Evolutionary conservation across 2,797 vertebrate species (phyloP), one percentile per base, ranked within the genome.

Genomic region (Aeoliscus strigatus): DNA sequence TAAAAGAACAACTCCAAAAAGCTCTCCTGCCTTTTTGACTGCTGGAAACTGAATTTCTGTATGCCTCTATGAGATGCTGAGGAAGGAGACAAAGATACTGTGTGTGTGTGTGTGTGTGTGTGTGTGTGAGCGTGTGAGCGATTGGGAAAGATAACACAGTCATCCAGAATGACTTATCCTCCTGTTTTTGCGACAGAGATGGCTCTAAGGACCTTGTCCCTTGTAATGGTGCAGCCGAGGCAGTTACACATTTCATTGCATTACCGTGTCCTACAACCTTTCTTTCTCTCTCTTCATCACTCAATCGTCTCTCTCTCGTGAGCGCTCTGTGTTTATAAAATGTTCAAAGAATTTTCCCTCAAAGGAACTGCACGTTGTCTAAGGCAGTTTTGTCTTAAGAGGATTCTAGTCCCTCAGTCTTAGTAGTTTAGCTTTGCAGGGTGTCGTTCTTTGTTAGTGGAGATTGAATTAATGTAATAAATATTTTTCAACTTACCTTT

Each of bases 11-110:
- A n/a, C n/a, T n/a, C n/a, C n/a, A n/a, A n/a, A n/a, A n/a, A n/a
- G n/a, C n/a, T n/a, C n/a, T n/a, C n/a, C n/a, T n/a, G n/a, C n/a
- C n/a, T n/a, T n/a, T n/a, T n/a, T n/a, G n/a, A n/a, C n/a, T n/a
- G n/a, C n/a, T n/a, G n/a, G n/a, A n/a, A n/a, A n/a, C n/a, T 85
- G 50, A 79, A 78, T 82, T 81, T 85, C 75, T 76, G 64, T 17
- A 24, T 32, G 43, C 49, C 29, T 48, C 66, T 52, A 45, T 29
- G 31, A 62, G 70, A 70, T 56, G 58, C 57, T 39, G 50, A 70
- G 58, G 47, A 55, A 51, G 40, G n/a, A n/a, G n/a, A n/a, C n/a
- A n/a, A n/a, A n/a, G n/a, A n/a, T n/a, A 11, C 27, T n/a, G n/a
- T n/a, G n/a, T n/a, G n/a, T n/a, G n/a, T n/a, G n/a, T n/a, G n/a